Evolutionary conservation across 1,140 invertebrate genomes (phyloP).

Genomic region (Drosophila ohnishii): DNA sequence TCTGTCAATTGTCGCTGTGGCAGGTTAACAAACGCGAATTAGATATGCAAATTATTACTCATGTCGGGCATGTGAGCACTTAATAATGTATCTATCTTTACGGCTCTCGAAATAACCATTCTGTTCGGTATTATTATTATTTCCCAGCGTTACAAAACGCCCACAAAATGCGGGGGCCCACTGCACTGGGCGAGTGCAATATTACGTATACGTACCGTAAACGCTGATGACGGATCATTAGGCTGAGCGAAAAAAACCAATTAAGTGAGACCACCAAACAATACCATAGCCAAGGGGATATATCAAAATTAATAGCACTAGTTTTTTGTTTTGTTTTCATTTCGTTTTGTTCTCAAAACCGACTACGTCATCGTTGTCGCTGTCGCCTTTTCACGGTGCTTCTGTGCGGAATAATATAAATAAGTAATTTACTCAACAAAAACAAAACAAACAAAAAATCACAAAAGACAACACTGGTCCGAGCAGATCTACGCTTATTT

Average conservation of each 20-base stretch:
- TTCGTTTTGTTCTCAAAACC: constrained; percentile 18
- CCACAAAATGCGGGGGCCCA: constrained; percentile 28
- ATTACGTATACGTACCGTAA: constrained; percentile 62
- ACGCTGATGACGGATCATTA: constrained; percentile 51
- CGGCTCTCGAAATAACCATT: constrained; percentile 50
- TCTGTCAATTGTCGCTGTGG: constrained; percentile 37
- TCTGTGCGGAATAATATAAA: constrained; percentile 54
- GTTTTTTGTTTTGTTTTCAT: constrained; percentile 26
- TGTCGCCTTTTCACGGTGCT: constrained; percentile 56
- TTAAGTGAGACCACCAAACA: constrained; percentile 60
- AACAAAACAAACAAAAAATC: neutral
- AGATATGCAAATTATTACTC: constrained; percentile 49
- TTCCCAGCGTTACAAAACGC: constrained; percentile 39
- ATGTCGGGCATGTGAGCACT: constrained; percentile 42
- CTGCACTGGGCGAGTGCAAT: constrained; percentile 38
- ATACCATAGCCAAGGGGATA: constrained; percentile 39
- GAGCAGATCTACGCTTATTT: constrained; percentile 49
- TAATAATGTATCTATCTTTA: constrained; percentile 58
- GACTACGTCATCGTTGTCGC: constrained; percentile 56
- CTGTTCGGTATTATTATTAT: constrained; percentile 49
- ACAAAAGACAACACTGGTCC: constrained; percentile 15
- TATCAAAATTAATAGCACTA: constrained; percentile 67
- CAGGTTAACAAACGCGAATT: constrained; percentile 38
- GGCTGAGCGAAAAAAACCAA: constrained; percentile 47
- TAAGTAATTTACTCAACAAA: constrained; percentile 42